Base-by-base conservation (phyloP, 1,140 invertebrate genomes). In the Archivesica marissinica region DNA sequence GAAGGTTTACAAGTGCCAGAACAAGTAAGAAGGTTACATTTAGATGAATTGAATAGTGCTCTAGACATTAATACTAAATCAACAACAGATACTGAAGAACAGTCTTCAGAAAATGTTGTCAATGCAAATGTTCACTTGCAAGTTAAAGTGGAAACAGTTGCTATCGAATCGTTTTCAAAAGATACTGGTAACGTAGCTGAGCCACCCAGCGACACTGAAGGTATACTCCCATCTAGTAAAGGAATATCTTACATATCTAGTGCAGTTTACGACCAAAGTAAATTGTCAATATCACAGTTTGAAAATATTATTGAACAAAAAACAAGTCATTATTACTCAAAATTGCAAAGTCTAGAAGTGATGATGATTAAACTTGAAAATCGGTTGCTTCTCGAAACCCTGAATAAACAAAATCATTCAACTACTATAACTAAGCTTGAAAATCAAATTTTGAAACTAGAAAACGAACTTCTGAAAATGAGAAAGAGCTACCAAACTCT, bases 341-440 rank as follows among this genome's bases (percentile, higher is more conserved):
- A 92, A 77, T 87, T 92, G 7, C 89, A 91, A 28, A 80, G 64
- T 13, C 39, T 93, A 11, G 92, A 93, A 64, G 52, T 92, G 0
- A 81, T 89, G 56, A 83, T 93, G 0, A 89, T 92, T 54, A 89
- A 88, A 77, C 79, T 93, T 47, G 89, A 93, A 87, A 93, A 93
- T 50, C 75, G 89, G 54, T 54, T 93, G 25, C 81, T 93, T 70
- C 61, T 64, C 17, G 90, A 91, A 85, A 87, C 87, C 56, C 15
- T 92, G 30, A 80, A 89, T 17, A 90, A 91, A 80, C 87, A 91
- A 80, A 91, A 90, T 68, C 89, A 92, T 66, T 78, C 89, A 4
- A 85, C 70, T n/a, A 87, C 87, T 7, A 87, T 92, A 44, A 84
- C 88, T 11, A 88, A 82, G 35, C 80, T 93, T 25, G 92, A 93